Evolutionary conservation across 92 coral and sea anemone species (phyloP).

Genomic region (Porites cylindrica): DNA sequence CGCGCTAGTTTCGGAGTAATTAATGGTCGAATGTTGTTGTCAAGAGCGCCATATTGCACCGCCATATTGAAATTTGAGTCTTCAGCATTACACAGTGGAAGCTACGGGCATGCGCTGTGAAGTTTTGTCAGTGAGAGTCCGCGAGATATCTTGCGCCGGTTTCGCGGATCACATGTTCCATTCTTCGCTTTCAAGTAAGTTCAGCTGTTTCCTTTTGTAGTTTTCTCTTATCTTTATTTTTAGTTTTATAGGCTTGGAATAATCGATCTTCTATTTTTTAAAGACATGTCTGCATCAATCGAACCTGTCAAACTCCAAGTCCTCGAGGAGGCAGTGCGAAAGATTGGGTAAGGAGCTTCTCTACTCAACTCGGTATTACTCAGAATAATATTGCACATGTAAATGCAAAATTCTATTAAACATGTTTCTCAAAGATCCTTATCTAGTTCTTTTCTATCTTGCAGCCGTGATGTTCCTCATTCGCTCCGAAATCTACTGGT

Average conservation of each 20-base stretch:
- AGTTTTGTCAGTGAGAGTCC: too few species aligned
- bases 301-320: neutral
- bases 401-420: neutral
- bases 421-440: neutral
- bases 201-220: too few species aligned
- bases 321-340: neutral
- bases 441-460: neutral
- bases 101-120: too few species aligned
- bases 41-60: neutral
- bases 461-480: neutral
- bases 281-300: neutral
- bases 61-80: too few species aligned
- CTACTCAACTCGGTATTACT: too few species aligned
- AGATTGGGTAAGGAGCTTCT: neutral
- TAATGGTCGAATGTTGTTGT: neutral
- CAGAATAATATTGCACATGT: neutral
- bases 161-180: too few species aligned
- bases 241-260: too few species aligned
- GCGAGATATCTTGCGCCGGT: too few species aligned
- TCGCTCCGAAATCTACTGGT: neutral
- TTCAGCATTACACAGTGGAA: too few species aligned
- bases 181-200: too few species aligned
- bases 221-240: too few species aligned
- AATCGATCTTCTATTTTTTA: neutral
- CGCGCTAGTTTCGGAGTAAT: constrained; percentile 2